Conservation (phyloP, 2,888 invertebrate species). For the Rhagophthalmus giganteus region DNA sequence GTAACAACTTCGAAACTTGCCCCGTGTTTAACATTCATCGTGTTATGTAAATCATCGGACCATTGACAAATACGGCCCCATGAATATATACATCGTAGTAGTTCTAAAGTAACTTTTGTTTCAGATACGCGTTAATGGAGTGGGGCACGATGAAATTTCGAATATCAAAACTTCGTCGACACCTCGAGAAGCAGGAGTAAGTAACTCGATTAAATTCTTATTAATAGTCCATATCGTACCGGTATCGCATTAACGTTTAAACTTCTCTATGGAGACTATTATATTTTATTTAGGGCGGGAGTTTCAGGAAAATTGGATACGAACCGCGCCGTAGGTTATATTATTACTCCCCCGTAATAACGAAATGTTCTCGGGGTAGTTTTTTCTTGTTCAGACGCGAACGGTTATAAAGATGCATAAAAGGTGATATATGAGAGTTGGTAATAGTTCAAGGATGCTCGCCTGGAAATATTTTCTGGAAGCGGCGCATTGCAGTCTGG, state of each 20-base stretch:
- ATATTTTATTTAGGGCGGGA: constrained; percentile 11
- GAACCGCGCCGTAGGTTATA: constrained; percentile 4
- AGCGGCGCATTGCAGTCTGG: constrained; percentile 25
- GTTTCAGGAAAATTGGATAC: constrained; percentile 14
- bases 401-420: constrained; percentile 13
- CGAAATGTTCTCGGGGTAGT: constrained; percentile 1
- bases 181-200: constrained; percentile 23
- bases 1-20: background rate
- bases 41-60: too few species aligned
- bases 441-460: constrained; percentile 4
- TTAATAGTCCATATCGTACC: constrained; percentile 13
- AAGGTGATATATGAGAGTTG: constrained; percentile 13
- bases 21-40: too few species aligned
- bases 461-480: constrained; percentile 10
- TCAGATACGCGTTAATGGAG: constrained; percentile 17
- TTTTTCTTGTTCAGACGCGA: constrained; percentile 5
- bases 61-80: too few species aligned
- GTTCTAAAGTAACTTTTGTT: constrained; percentile 2
- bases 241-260: constrained; percentile 13
- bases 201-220: constrained; percentile 21
- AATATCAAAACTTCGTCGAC: constrained; percentile 8
- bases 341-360: constrained; percentile 9
- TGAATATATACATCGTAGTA: too few species aligned
- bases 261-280: constrained; percentile 10
- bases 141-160: constrained; percentile 14